phyloP scores from a whole-genome alignment of 2,797 vertebrate genomes.

The Acanthurus lineatus region DNA sequence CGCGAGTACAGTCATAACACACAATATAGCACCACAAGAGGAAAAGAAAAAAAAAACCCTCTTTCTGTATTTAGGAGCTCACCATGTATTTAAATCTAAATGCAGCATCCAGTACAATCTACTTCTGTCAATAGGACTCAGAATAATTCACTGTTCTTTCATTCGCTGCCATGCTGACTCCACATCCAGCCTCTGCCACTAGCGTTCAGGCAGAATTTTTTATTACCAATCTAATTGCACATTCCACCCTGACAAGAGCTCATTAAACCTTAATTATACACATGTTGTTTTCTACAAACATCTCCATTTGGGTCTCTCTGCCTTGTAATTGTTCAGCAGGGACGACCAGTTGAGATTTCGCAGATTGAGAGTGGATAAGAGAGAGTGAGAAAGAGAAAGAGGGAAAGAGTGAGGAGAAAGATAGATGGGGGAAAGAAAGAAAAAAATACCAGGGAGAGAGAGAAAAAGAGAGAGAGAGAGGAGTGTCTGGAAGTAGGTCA shows the following conservation, averaged over 20 bases:
- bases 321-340: slow-evolving; percentile 94
- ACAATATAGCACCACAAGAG: slow-evolving; percentile 50
- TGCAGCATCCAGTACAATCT: slow-evolving; percentile 69
- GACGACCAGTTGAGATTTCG: slow-evolving; percentile 86
- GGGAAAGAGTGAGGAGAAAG: slow-evolving; percentile 9
- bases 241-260: slow-evolving; percentile 99
- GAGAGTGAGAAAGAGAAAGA: slow-evolving; percentile 30
- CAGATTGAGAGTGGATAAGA: slow-evolving; percentile 74
- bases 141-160: slow-evolving; percentile 80
- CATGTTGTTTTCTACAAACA: slow-evolving; percentile 99
- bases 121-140: slow-evolving; percentile 73
- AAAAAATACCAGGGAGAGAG: no score
- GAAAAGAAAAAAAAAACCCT: slow-evolving; percentile 18
- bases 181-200: slow-evolving; percentile 83
- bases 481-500: slow-evolving; percentile 88
- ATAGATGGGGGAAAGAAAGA: no score
- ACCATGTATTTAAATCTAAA: slow-evolving; percentile 83
- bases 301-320: slow-evolving; percentile 97
- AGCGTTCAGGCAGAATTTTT: slow-evolving; percentile 86
- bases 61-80: slow-evolving; percentile 62
- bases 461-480: slow-evolving; percentile 22
- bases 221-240: slow-evolving; percentile 97
- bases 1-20: slow-evolving; percentile 69
- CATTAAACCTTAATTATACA: slow-evolving; percentile 99
- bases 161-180: slow-evolving; percentile 78